Conservation (phyloP, 1,140 invertebrate genomes). For the Pollicipes pollicipes region DNA sequence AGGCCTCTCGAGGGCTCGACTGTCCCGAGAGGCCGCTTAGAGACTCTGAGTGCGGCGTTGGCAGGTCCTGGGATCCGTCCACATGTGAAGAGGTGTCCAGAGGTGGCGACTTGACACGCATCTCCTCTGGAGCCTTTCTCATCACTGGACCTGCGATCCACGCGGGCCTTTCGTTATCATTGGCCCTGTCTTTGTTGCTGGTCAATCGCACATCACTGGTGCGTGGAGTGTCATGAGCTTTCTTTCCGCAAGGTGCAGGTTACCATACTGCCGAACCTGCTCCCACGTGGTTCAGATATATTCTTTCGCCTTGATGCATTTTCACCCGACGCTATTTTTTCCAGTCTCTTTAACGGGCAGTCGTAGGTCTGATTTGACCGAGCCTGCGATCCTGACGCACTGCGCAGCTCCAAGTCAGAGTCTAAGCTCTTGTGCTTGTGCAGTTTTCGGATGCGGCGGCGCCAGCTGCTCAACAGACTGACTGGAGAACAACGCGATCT, state of each 20-base stretch:
- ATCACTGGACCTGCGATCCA: too few relatives aligned
- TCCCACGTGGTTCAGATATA: constrained; percentile 5
- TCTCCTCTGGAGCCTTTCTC: too few relatives aligned
- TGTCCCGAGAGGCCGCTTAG: constrained; percentile 7
- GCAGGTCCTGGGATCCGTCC: too few relatives aligned
- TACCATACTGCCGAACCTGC: background rate
- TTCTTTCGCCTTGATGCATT: constrained; percentile 15
- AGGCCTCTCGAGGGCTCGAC: constrained; percentile 5
- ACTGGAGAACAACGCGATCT: constrained; percentile 69
- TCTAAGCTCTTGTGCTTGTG: constrained; percentile 35
- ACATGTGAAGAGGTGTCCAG: too few relatives aligned
- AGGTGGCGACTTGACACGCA: too few relatives aligned
- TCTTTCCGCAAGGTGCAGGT: background rate
- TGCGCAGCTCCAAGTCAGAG: constrained; percentile 13
- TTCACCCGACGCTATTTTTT: constrained; percentile 9
- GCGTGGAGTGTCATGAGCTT: too few relatives aligned
- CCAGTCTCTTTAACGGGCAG: background rate
- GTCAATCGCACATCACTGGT: too few relatives aligned
- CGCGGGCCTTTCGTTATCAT: too few relatives aligned
- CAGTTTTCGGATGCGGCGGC: constrained; percentile 23
- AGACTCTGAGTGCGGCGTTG: constrained; percentile 9
- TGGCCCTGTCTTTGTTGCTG: too few relatives aligned
- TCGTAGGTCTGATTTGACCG: background rate
- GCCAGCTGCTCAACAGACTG: constrained; percentile 22
- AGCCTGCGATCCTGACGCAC: background rate